These are phyloP conservation scores for Acanthurus tractus DNA, from an alignment of 2,797 vertebrate species.

Conservation along the genomic window DNA sequence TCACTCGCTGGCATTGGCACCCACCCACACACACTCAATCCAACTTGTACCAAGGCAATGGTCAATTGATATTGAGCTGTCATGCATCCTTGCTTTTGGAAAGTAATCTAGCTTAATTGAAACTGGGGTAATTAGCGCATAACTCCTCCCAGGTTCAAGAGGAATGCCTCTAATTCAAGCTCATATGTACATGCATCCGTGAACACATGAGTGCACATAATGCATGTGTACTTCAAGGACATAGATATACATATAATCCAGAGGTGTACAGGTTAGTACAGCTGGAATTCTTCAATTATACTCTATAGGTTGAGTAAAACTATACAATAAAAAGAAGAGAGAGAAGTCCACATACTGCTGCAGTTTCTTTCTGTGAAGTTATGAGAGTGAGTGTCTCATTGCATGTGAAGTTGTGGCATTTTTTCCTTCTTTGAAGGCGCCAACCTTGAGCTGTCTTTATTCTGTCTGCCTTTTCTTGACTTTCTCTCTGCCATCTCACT, in stretches of 20 bases:
- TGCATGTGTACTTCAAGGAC: background rate
- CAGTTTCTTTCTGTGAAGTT: conserved; percentile 2
- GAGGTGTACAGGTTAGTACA: background rate
- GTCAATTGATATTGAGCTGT: conserved; percentile 50
- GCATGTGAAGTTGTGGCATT: background rate
- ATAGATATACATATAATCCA: conserved; percentile 15
- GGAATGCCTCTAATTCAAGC: conserved; percentile 22
- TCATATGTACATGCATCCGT: conserved; percentile 21
- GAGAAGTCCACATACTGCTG: background rate
- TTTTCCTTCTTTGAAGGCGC: conserved; percentile 15
- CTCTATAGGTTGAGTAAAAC: background rate
- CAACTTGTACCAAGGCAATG: background rate
- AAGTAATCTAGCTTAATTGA: conserved; percentile 57
- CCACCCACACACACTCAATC: background rate
- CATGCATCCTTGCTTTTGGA: conserved; percentile 48
- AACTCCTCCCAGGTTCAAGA: conserved; percentile 31
- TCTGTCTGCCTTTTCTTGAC: conserved; percentile 9
- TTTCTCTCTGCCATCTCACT: background rate
- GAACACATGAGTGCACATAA: conserved; percentile 18
- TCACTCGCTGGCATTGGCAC: background rate
- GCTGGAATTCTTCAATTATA: background rate
- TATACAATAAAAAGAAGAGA: background rate
- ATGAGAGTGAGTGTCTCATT: conserved; percentile 13
- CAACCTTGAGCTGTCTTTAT: conserved; percentile 33
- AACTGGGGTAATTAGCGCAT: conserved; percentile 51